Evolutionary conservation across 1,140 invertebrate genomes (phyloP), one percentile per base, ranked within the genome.

Genomic region (Metopolophium dirhodum): DNA sequence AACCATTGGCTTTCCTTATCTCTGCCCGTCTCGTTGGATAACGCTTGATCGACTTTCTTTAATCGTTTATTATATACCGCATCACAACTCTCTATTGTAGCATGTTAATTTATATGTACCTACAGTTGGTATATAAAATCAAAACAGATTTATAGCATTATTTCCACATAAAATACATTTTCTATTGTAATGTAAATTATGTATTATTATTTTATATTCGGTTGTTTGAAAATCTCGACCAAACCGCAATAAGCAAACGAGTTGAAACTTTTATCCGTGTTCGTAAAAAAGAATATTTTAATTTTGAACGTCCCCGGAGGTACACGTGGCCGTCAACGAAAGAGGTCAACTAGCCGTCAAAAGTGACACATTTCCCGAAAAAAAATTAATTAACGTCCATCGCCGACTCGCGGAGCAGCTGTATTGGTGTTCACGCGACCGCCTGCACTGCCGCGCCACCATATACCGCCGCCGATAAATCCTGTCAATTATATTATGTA

Each of bases 321-420:
- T 20, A 45, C 37, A 23, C 30, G 47, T 49, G 30, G 3, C 30
- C 30, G 14, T 77, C 26, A 30, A 47, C 26, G 8, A 88, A 49
- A n/a, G 45, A 49, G 45, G 37, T 88, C 86, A 22, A 88, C 86
- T 47, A 47, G 30, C 47, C 7, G 47, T 49, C 86, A 54, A 54
- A 47, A 87, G 30, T 87, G 30, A 87, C 85, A n/a, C 9, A 89
- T 88, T 51, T 54, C 20, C 51, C 18, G n/a, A 23, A 14, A 45
- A 89, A 37, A 89, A 47, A 47, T 87, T 88, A 88, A 88, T 88
- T 88, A 87, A 87, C 45, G 45, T 30, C 6, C 37, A 85, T 85
- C 37, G 14, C n/a, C 23, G n/a, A n/a, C n/a, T 18, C 14, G 2
- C 30, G 1, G 61, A 77, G 14, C 41, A 85, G 0, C 20, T 85